A percentile compares a stretch with the other conserved stretches of the same genome.
These are phyloP conservation scores for Barypeithes pellucidus DNA, from an alignment of 2,888 invertebrate genomes.

Conservation along the genomic window DNA sequence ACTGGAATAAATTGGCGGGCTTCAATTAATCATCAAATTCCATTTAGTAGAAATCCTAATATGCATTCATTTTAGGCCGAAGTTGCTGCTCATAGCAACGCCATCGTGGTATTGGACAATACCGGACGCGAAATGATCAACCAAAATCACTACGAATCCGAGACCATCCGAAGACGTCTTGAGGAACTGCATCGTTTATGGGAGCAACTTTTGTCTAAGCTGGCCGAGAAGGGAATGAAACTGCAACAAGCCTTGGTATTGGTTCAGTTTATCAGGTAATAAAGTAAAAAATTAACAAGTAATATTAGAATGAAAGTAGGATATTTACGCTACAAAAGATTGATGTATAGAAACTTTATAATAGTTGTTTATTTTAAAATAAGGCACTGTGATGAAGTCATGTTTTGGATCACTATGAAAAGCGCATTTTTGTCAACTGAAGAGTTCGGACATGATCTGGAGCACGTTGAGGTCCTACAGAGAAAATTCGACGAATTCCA, in stretches of 20 bases:
- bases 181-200: slow-evolving; percentile 94
- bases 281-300: no score
- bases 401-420: slow-evolving; percentile 99
- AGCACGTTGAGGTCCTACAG: slow-evolving; percentile 96
- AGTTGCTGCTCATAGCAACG: slow-evolving; percentile 95
- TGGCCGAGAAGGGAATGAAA: slow-evolving; percentile 97
- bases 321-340: no score
- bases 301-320: no score
- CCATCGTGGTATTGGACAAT: slow-evolving; percentile 96
- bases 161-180: slow-evolving; percentile 88
- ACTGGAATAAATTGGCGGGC: no score
- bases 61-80: background rate
- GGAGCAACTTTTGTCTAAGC: slow-evolving; percentile 93
- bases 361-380: no score
- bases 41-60: no score
- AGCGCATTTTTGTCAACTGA: slow-evolving; percentile 97
- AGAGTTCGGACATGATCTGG: slow-evolving; percentile 98
- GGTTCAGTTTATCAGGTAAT: slow-evolving; percentile 91
- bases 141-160: slow-evolving; percentile 96
- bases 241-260: slow-evolving; percentile 97
- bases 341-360: no score
- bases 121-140: slow-evolving; percentile 98
- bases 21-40: no score
- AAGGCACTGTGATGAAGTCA: slow-evolving; percentile 75
- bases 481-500: slow-evolving; percentile 99